Conservation (phyloP, 2,888 invertebrate genomes). For the Spilarctia lutea region DNA sequence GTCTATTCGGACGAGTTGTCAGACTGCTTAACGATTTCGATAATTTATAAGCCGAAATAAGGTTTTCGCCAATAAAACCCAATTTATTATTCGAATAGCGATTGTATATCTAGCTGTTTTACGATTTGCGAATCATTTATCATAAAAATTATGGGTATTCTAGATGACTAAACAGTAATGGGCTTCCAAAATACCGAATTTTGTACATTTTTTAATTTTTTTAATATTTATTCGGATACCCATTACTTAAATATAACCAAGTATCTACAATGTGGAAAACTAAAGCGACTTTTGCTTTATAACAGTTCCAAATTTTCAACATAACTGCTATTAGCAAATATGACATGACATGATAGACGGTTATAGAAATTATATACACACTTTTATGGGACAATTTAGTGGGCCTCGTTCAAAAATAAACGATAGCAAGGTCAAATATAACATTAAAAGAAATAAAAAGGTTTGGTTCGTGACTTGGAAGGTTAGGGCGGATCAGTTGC, state of each 20-base stretch:
- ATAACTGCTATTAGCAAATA: constrained; percentile 21
- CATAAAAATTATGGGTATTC: neutral
- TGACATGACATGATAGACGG: constrained; percentile 40
- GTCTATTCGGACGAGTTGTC: neutral
- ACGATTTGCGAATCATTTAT: constrained; percentile 12
- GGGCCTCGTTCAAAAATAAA: constrained; percentile 47
- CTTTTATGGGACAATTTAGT: constrained; percentile 43
- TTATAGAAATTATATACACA: constrained; percentile 35
- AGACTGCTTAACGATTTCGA: neutral
- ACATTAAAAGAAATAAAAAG: constrained; percentile 63
- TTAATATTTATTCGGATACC: neutral
- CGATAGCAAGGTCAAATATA: constrained; percentile 63
- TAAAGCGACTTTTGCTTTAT: neutral
- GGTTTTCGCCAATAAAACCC: constrained; percentile 11
- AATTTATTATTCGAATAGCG: constrained; percentile 9
- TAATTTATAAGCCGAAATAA: constrained; percentile 3
- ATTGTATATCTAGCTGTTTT: constrained; percentile 6
- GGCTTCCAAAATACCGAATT: neutral
- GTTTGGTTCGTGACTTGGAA: constrained; percentile 70
- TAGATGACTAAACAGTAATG: neutral
- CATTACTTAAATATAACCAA: neutral
- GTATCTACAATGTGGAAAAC: neutral
- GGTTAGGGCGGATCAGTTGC: constrained; percentile 66
- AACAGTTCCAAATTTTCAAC: constrained; percentile 18
- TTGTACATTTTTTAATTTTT: neutral